These are phyloP conservation scores for Hyphantria cunea DNA, from an alignment of 1,140 invertebrate genomes.

Conservation along the genomic window DNA sequence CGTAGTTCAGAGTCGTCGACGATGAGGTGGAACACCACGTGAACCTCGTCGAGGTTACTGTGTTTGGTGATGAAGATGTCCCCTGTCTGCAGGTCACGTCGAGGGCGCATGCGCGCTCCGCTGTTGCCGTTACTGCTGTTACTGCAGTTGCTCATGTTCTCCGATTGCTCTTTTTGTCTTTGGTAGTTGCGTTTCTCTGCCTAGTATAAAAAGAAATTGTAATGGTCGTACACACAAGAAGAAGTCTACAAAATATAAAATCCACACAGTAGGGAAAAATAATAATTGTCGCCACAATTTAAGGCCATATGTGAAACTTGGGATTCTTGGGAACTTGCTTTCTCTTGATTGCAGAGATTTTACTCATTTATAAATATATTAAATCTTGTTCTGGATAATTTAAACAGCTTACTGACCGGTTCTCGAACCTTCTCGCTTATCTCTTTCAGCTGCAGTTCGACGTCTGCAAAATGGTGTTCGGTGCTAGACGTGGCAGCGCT, in stretches of 20 bases:
- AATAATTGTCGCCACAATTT: too few relatives aligned
- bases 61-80: conserved; percentile 97
- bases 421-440: conserved; percentile 83
- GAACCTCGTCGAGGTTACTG: conserved; percentile 97
- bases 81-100: conserved; percentile 86
- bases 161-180: conserved; percentile 33
- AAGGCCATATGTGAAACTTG: too few relatives aligned
- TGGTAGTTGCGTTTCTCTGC: conserved; percentile 59
- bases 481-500: conserved; percentile 86
- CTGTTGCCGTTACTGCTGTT: conserved; percentile 15
- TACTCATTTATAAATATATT: too few relatives aligned
- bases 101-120: conserved; percentile 32
- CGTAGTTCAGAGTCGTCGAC: conserved; percentile 86
- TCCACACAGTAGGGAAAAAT: too few relatives aligned
- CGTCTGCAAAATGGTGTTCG: conserved; percentile 94
- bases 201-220: conserved; percentile 28
- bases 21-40: conserved; percentile 97
- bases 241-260: neutral
- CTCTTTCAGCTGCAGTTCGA: conserved; percentile 93
- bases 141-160: neutral
- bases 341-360: too few relatives aligned
- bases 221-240: too few relatives aligned
- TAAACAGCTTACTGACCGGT: conserved; percentile 49
- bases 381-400: too few relatives aligned
- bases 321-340: too few relatives aligned